Base-by-base conservation (phyloP, 2,888 invertebrate genomes). In the Acanthococcus lagerstroemiae region DNA sequence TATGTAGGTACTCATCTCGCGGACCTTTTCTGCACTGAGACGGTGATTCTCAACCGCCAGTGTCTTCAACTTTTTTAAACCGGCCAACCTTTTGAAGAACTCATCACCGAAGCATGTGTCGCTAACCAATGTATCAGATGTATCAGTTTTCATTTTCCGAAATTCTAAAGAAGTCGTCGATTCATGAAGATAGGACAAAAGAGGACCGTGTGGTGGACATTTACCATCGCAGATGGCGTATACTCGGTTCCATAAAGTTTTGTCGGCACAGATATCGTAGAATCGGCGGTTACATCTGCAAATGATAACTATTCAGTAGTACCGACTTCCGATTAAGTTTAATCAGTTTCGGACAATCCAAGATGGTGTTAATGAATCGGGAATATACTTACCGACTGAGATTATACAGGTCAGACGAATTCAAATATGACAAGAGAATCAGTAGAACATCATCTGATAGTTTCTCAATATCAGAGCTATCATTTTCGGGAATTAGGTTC, bases 11-110 rank as follows among this genome's bases (percentile, higher is more conserved):
- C 27, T 55, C 19, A 30, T 17, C 24, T 7, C 45, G 30, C 61
- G 1, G 27, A 61, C 61, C 48, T 22, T 7, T 17, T n/a, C 17
- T n/a, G 50, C 26, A 37, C 22, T 22, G n/a, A 61, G 50, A 61
- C 22, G 19, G 24, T 65, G 65, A 65, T 65, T 65, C 15, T 45
- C 46, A 24, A 65, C 24, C 7, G 55, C 25, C n/a, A 65, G 26
- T 12, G 65, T 54, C 37, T 55, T 54, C 21, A 65, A 65, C 24
- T 65, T 55, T 21, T 37, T 25, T 7, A 50, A 21, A 12, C 25
- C 21, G 1, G 12, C 9, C 15, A 61, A 3, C n/a, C 4, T 3
- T 0, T 52, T 21, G n/a, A 61, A 50, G 37, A 61, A 61, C 15
- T 61, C 19, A 19, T 50, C 27, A 6, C 26, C 50, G 4, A 61